Evolutionary conservation across 2,113 vertebrate species (phyloP).

Genomic region (Piaya cayana): DNA sequence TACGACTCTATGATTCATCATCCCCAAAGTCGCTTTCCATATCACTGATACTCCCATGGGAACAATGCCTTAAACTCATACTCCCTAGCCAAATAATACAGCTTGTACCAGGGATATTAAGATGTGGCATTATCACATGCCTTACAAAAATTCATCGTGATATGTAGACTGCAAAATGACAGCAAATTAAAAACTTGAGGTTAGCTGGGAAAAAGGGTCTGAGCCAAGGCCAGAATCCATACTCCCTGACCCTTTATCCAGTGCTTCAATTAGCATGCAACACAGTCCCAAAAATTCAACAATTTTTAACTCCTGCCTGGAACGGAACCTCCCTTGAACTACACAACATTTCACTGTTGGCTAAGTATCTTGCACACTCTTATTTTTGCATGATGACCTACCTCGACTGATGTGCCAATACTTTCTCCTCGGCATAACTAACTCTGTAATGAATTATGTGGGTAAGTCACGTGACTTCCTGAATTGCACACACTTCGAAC

Average conservation of each 20-base stretch:
- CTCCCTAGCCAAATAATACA: not conserved
- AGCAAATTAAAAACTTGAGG: not conserved
- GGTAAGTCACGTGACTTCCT: conserved; percentile 17
- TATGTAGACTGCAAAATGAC: not conserved
- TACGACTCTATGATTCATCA: no score
- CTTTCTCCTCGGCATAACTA: not conserved
- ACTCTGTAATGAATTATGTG: not conserved
- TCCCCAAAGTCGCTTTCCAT: not conserved
- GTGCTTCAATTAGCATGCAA: not conserved
- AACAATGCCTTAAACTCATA: not conserved
- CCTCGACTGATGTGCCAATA: not conserved
- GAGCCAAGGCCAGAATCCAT: not conserved
- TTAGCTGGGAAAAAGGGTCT: not conserved
- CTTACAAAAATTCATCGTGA: not conserved
- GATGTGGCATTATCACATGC: not conserved
- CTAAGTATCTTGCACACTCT: not conserved
- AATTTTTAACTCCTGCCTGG: not conserved
- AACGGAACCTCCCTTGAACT: not conserved
- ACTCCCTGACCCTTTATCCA: not conserved
- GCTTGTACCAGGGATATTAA: not conserved
- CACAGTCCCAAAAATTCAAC: not conserved
- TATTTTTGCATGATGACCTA: not conserved
- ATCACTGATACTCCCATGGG: not conserved
- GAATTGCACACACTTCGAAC: not conserved
- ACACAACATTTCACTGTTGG: not conserved